Evolutionary conservation across 2,888 invertebrate genomes (phyloP).

Genomic region (Drymonia ruficornis): DNA sequence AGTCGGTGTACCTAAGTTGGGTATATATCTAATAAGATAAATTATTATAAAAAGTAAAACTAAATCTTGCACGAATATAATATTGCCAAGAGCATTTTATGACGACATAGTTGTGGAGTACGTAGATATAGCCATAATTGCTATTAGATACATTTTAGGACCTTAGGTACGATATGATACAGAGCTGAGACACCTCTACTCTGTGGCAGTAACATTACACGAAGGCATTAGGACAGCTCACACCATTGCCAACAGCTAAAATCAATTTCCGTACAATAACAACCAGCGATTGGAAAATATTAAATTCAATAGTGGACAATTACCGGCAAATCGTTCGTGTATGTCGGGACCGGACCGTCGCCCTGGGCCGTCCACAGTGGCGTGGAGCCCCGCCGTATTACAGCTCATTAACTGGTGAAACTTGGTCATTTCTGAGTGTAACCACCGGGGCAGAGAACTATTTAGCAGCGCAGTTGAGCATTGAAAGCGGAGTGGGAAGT

Average conservation of each 20-base stretch:
- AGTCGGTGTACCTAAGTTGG: too few relatives aligned
- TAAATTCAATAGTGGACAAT: slow-evolving; percentile 54
- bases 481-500: slow-evolving; percentile 16
- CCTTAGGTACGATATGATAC: too few relatives aligned
- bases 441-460: slow-evolving; percentile 23
- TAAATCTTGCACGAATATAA: too few relatives aligned
- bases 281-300: slow-evolving; percentile 32
- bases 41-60: too few relatives aligned
- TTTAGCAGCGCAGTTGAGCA: slow-evolving; percentile 21
- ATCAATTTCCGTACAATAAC: background rate
- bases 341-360: slow-evolving; percentile 26
- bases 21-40: too few relatives aligned
- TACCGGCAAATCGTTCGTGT: slow-evolving; percentile 49
- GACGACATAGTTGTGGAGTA: too few relatives aligned
- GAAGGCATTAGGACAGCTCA: too few relatives aligned
- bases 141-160: too few relatives aligned
- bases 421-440: slow-evolving; percentile 54
- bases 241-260: background rate
- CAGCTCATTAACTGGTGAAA: slow-evolving; percentile 66
- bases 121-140: too few relatives aligned
- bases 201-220: too few relatives aligned
- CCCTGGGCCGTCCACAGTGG: slow-evolving; percentile 44
- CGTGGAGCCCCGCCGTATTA: slow-evolving; percentile 50
- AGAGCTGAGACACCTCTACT: too few relatives aligned
- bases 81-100: too few relatives aligned